Conservation (phyloP, 2,888 invertebrate species). For the Allygus modestus region DNA sequence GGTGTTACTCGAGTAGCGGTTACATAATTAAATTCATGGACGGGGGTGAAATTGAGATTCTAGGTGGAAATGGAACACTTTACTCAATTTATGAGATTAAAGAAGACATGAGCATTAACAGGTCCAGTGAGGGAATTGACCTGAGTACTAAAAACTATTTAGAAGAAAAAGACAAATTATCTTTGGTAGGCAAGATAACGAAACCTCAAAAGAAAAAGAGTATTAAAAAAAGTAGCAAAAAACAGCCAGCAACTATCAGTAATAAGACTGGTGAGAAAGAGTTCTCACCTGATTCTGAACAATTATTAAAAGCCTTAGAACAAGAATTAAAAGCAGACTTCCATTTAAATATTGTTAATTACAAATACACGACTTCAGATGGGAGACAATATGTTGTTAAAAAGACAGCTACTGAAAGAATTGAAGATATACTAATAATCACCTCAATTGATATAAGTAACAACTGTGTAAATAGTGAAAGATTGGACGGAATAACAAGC, state of each 20-base stretch:
- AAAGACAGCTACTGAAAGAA: not conserved
- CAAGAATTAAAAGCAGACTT: not conserved
- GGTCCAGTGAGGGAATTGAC: not conserved
- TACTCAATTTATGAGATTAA: not conserved
- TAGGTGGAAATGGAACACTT: not conserved
- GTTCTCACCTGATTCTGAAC: not conserved
- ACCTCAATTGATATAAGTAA: not conserved
- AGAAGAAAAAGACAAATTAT: not conserved
- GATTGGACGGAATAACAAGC: not conserved
- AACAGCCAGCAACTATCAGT: not conserved
- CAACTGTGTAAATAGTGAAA: not conserved
- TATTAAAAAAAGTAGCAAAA: not conserved
- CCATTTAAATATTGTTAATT: not conserved
- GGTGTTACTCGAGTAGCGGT: conserved; percentile 25
- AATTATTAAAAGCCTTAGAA: not conserved
- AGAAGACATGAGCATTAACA: not conserved
- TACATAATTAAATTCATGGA: conserved; percentile 26
- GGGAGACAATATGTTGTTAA: not conserved
- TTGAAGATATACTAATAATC: conserved; percentile 20
- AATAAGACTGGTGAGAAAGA: not conserved
- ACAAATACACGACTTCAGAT: conserved; percentile 8
- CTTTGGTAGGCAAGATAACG: not conserved
- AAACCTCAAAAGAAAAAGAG: not conserved
- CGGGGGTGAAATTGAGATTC: not conserved
- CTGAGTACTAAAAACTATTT: too few relatives aligned